Evolutionary conservation across 2,797 vertebrate genomes (phyloP).

Genomic region (Poliocrania exsul): DNA sequence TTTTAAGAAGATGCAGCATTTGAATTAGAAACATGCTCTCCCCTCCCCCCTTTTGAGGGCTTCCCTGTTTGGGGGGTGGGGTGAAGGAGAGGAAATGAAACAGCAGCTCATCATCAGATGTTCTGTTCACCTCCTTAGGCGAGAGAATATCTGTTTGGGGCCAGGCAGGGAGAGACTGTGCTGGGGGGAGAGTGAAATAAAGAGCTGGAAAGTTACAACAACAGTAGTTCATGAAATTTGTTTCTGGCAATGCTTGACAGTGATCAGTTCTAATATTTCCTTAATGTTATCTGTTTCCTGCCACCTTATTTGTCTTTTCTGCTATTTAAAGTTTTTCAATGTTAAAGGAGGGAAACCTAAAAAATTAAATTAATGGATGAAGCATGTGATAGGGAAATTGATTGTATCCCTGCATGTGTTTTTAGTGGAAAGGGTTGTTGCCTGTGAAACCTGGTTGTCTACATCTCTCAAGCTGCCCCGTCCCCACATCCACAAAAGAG

Average conservation of each 20-base stretch:
- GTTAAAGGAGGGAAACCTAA: neutral
- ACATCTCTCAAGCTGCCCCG: neutral
- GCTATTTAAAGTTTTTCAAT: neutral
- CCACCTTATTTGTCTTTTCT: neutral
- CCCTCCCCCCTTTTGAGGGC: neutral
- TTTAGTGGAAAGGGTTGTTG: neutral
- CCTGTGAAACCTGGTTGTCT: neutral
- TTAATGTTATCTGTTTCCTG: rapidly evolving
- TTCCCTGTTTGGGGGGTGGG: neutral
- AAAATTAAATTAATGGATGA: neutral
- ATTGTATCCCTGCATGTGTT: rapidly evolving
- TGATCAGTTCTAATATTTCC: neutral
- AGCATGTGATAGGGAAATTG: neutral
- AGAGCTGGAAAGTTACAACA: neutral
- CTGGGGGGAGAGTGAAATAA: neutral
- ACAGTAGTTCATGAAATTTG: neutral
- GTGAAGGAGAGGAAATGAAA: slow-evolving; percentile 25
- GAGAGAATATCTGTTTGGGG: neutral
- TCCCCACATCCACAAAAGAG: neutral
- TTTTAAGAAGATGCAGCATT: neutral
- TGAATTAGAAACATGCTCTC: neutral
- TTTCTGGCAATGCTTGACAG: rapidly evolving
- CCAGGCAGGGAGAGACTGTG: neutral
- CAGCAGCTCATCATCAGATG: neutral
- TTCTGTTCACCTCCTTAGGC: neutral